phyloP scores from a whole-genome alignment of 2,797 vertebrate species.

The Eulemur mongoz region DNA sequence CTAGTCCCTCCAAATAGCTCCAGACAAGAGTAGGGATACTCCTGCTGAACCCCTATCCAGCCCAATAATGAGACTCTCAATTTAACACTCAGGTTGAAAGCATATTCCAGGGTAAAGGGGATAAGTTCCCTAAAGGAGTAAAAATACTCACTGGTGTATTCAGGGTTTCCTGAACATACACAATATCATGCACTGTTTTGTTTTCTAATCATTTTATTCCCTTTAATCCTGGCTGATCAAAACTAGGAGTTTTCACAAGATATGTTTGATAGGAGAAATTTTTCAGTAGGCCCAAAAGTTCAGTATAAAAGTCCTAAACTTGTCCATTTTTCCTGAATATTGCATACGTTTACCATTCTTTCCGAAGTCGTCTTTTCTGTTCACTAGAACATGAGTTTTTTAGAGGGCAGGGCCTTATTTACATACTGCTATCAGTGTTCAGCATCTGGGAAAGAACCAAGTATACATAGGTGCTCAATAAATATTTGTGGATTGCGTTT shows the following conservation, averaged over 20 bases:
- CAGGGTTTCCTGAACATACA: neutral
- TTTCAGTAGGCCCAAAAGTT: conserved; percentile 2
- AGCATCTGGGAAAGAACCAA: neutral
- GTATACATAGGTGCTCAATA: neutral
- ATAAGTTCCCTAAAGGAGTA: neutral
- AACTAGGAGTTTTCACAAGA: neutral
- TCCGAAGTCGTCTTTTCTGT: neutral
- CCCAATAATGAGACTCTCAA: neutral
- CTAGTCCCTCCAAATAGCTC: neutral
- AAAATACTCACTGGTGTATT: conserved; percentile 3
- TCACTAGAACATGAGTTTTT: neutral
- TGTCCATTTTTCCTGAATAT: neutral
- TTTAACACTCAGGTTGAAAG: neutral
- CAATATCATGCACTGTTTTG: neutral
- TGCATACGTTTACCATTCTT: neutral
- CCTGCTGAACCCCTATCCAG: neutral
- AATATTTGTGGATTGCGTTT: neutral
- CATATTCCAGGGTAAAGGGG: neutral
- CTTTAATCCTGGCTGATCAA: conserved; percentile 19
- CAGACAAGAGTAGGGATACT: neutral
- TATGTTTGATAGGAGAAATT: neutral
- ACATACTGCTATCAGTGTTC: neutral
- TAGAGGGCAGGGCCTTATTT: neutral
- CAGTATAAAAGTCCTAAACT: neutral
- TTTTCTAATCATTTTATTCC: neutral